Evolutionary conservation across 2,888 invertebrate species (phyloP).

Genomic region (Drosophila parthenogenetica): DNA sequence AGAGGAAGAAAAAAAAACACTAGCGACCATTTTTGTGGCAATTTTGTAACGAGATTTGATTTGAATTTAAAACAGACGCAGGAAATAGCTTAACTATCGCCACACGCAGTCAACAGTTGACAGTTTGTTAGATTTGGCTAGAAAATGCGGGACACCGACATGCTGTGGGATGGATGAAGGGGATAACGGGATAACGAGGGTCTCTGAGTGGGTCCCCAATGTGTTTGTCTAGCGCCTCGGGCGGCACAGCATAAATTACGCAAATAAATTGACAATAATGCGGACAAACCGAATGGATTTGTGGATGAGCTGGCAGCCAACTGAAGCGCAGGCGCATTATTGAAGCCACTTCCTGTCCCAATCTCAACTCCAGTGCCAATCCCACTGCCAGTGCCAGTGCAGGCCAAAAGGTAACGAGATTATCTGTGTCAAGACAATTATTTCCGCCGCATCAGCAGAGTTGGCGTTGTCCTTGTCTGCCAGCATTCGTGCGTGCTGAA

Average conservation of each 20-base stretch:
- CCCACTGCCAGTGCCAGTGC: constrained; percentile 3
- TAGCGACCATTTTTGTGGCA: constrained; percentile 46
- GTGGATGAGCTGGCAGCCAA: constrained; percentile 6
- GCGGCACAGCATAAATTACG: constrained; percentile 78
- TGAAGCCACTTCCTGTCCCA: neutral
- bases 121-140: constrained; percentile 15
- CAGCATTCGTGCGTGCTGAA: constrained; percentile 68
- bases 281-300: constrained; percentile 53
- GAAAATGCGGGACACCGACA: neutral
- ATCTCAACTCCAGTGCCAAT: neutral
- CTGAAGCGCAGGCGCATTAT: constrained; percentile 14
- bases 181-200: constrained; percentile 14
- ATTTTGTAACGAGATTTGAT: constrained; percentile 78
- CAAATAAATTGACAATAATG: constrained; percentile 79
- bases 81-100: constrained; percentile 68
- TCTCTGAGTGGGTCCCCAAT: constrained; percentile 4
- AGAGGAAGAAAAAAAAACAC: constrained; percentile 14
- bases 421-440: constrained; percentile 82
- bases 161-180: neutral
- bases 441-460: constrained; percentile 78
- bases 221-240: constrained; percentile 58
- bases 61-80: constrained; percentile 80
- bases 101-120: constrained; percentile 62
- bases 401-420: constrained; percentile 79
- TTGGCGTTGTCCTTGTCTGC: constrained; percentile 53